phyloP scores from a whole-genome alignment of 1,140 invertebrate species.

The Homalodisca vitripennis region DNA sequence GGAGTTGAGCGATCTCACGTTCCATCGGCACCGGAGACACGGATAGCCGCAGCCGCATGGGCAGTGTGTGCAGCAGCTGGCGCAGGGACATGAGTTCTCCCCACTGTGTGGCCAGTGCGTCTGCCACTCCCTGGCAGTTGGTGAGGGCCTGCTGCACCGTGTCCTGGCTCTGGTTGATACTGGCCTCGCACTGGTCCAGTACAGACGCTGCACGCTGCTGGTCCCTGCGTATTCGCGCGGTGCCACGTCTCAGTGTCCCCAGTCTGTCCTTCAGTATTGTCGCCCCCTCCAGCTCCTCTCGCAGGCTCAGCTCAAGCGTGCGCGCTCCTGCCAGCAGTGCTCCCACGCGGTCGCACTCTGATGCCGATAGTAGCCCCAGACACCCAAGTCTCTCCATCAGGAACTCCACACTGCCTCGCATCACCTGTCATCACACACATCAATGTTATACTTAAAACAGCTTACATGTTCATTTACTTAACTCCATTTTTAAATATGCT shows the following conservation, averaged over 20 bases:
- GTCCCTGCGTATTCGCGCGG: slow-evolving; percentile 61
- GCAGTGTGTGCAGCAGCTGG: slow-evolving; percentile 71
- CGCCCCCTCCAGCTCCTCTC: slow-evolving; percentile 72
- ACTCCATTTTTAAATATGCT: too few relatives aligned
- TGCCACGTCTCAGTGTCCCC: slow-evolving; percentile 64
- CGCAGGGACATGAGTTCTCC: slow-evolving; percentile 70
- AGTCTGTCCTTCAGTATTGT: slow-evolving; percentile 67
- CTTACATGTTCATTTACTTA: too few relatives aligned
- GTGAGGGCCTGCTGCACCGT: slow-evolving; percentile 40
- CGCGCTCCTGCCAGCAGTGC: slow-evolving; percentile 63
- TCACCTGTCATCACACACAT: slow-evolving; percentile 27
- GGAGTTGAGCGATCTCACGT: slow-evolving; percentile 67
- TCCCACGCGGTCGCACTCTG: slow-evolving; percentile 73
- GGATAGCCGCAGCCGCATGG: slow-evolving; percentile 65
- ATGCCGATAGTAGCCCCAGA: slow-evolving; percentile 66
- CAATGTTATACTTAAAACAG: too few relatives aligned
- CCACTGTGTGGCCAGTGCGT: slow-evolving; percentile 67
- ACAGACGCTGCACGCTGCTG: slow-evolving; percentile 54
- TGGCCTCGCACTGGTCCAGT: slow-evolving; percentile 56
- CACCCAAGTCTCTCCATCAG: slow-evolving; percentile 76
- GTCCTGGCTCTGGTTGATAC: slow-evolving; percentile 28
- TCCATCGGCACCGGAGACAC: slow-evolving; percentile 73
- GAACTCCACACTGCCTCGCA: slow-evolving; percentile 48
- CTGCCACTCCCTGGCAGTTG: slow-evolving; percentile 51
- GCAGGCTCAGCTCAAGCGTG: slow-evolving; percentile 64